A percentile compares a stretch with the other conserved stretches of the same genome.
phyloP scores from a whole-genome alignment of 2,888 invertebrate genomes.

The Elegia similella region DNA sequence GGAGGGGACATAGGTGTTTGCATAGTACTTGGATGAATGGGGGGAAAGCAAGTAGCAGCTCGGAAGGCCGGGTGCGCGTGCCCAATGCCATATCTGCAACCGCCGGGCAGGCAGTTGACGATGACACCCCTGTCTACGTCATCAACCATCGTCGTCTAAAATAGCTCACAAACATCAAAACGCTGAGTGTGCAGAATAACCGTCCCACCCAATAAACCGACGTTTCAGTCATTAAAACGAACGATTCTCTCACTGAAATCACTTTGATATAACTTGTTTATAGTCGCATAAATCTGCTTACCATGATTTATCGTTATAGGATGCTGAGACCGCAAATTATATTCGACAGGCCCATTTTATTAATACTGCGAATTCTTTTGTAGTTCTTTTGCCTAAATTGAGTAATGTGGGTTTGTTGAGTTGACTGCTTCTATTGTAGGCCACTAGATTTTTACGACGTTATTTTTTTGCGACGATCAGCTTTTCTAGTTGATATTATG shows the following conservation, averaged over 20 bases:
- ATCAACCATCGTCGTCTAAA: no score
- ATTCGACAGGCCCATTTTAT: slow-evolving; percentile 47
- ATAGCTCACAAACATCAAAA: no score
- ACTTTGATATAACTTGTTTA: slow-evolving; percentile 66
- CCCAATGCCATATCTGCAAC: no score
- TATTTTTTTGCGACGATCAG: background rate
- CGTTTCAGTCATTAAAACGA: slow-evolving; percentile 33
- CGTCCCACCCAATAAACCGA: background rate
- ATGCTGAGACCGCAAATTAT: slow-evolving; percentile 53
- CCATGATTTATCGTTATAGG: slow-evolving; percentile 66
- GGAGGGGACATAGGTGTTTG: no score
- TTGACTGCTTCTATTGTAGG: background rate
- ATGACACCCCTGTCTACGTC: no score
- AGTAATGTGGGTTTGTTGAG: background rate
- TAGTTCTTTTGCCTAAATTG: slow-evolving; percentile 5
- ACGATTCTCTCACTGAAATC: slow-evolving; percentile 41
- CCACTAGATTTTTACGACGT: background rate
- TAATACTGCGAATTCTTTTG: slow-evolving; percentile 32
- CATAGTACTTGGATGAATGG: no score
- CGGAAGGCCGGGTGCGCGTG: no score
- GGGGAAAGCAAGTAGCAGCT: no score
- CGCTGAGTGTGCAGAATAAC: background rate
- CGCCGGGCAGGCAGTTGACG: no score
- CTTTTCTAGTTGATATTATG: no score
- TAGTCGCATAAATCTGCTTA: slow-evolving; percentile 67